A percentile compares a stretch with the other conserved stretches of the same genome.
Evolutionary conservation across 2,888 invertebrate species (phyloP).

Genomic region (Anoplius nigerrimus): DNA sequence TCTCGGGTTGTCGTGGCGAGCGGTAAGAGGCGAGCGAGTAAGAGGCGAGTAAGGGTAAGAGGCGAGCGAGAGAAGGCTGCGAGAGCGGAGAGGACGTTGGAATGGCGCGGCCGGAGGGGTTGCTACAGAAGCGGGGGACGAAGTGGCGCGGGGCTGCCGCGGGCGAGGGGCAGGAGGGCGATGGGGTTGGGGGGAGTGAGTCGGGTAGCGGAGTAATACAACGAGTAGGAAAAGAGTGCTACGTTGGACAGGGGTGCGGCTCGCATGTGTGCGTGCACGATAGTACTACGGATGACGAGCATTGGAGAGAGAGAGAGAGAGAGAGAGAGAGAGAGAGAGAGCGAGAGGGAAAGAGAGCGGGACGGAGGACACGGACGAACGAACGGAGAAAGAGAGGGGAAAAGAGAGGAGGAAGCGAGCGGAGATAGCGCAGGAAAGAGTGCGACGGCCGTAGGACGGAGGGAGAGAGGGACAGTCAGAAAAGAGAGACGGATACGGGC

Average conservation of each 20-base stretch:
- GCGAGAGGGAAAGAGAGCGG: not conserved
- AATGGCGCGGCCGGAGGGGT: not conserved
- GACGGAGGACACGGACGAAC: not conserved
- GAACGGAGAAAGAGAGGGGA: not conserved
- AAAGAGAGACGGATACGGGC: not conserved
- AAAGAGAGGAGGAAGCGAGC: slow-evolving; percentile 6
- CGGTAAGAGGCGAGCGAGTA: not conserved
- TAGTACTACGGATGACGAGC: slow-evolving; percentile 4
- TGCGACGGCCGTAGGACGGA: slow-evolving; percentile 1
- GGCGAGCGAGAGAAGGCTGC: not conserved
- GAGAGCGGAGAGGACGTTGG: not conserved
- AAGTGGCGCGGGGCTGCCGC: too few relatives aligned
- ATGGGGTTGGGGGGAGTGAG: not conserved
- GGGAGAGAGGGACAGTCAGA: not conserved
- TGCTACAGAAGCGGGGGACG: not conserved
- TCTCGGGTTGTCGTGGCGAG: not conserved
- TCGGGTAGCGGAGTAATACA: slow-evolving; percentile 5
- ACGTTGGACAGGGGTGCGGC: slow-evolving; percentile 4
- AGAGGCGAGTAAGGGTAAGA: too few relatives aligned
- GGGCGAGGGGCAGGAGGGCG: not conserved
- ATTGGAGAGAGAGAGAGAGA: slow-evolving; percentile 22
- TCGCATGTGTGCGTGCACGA: slow-evolving; percentile 7
- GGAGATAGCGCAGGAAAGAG: not conserved
- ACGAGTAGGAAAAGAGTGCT: slow-evolving; percentile 16
- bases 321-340: slow-evolving; percentile 9